Evolutionary conservation across 2,797 vertebrate species (phyloP).

Genomic region (Ctenopoma kingsleyae): DNA sequence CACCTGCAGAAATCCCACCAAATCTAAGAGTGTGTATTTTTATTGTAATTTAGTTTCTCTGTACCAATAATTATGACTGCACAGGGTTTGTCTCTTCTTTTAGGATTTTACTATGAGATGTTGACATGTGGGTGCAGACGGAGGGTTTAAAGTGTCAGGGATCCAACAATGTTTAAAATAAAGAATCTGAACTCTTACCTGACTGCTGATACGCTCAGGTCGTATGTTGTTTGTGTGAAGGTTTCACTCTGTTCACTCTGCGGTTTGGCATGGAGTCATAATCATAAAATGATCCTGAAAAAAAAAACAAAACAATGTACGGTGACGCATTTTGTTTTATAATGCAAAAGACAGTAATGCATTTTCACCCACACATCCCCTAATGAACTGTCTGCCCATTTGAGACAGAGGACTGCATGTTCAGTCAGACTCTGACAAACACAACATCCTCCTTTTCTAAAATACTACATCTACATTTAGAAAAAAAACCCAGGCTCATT

Average conservation of each 20-base stretch:
- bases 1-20: no score
- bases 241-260: slow-evolving; percentile 6
- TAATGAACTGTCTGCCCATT: slow-evolving; percentile 47
- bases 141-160: no score
- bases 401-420: slow-evolving; percentile 31
- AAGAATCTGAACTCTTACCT: slow-evolving; percentile 33
- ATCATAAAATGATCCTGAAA: slow-evolving; percentile 36
- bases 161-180: background rate
- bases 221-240: background rate
- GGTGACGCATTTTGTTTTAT: slow-evolving; percentile 24
- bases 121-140: no score
- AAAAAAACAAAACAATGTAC: background rate
- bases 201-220: slow-evolving; percentile 21
- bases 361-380: slow-evolving; percentile 50
- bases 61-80: no score
- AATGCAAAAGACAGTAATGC: slow-evolving; percentile 28
- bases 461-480: slow-evolving; percentile 27
- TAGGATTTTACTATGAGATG: no score
- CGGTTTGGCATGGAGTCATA: slow-evolving; percentile 38
- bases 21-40: no score
- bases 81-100: no score
- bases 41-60: no score
- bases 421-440: slow-evolving; percentile 35
- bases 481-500: slow-evolving; percentile 34
- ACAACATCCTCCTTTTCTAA: slow-evolving; percentile 10